Percentiles rank a stretch among this genome's conserved stretches.
phyloP scores from a whole-genome alignment of 2,888 invertebrate genomes.

The Plagodis pulveraria region DNA sequence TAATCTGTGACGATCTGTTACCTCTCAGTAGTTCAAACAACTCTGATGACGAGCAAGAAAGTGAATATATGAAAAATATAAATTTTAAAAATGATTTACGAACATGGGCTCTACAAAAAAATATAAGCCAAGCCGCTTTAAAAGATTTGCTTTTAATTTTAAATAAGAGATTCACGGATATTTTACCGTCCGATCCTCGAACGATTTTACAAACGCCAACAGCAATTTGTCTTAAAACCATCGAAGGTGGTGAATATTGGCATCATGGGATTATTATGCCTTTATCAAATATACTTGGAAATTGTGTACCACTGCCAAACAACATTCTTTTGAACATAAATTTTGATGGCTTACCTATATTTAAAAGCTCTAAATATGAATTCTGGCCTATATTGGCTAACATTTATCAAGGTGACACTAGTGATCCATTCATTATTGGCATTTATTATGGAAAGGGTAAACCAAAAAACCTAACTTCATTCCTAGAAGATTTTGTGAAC shows the following conservation, averaged over 20 bases:
- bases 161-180: constrained; percentile 6
- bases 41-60: constrained; percentile 14
- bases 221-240: constrained; percentile 4
- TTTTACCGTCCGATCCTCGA: constrained; percentile 7
- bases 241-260: constrained; percentile 7
- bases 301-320: constrained; percentile 3
- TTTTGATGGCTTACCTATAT: constrained; percentile 36
- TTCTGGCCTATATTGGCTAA: constrained; percentile 36
- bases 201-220: constrained; percentile 5
- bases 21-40: constrained; percentile 11
- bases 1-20: constrained; percentile 5
- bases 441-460: constrained; percentile 32
- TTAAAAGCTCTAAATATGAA: constrained; percentile 33
- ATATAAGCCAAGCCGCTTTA: constrained; percentile 8
- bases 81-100: constrained; percentile 6
- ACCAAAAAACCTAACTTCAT: constrained; percentile 22
- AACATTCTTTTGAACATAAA: constrained; percentile 29
- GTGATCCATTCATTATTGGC: constrained; percentile 30
- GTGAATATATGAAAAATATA: constrained; percentile 12
- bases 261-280: constrained; percentile 1
- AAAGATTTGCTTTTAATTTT: constrained; percentile 13
- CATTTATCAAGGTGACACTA: constrained; percentile 17
- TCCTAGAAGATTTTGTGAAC: constrained; percentile 23
- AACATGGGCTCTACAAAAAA: constrained; percentile 9
- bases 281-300: constrained; percentile 11